phyloP scores from a whole-genome alignment of 2,888 invertebrate species.

The Acronicta aceris region DNA sequence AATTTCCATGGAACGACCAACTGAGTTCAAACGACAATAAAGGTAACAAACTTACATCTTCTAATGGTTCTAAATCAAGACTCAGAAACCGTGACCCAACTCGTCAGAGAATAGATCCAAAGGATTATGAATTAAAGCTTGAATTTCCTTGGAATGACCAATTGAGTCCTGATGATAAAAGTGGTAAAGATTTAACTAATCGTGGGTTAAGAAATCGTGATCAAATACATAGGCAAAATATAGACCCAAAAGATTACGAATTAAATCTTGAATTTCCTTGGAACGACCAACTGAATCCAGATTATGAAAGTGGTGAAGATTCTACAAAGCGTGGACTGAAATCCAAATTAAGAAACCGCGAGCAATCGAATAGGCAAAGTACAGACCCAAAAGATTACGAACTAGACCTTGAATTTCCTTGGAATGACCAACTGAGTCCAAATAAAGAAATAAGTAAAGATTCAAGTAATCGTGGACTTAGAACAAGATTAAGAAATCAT shows the following conservation, averaged over 20 bases:
- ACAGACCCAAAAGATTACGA: not conserved
- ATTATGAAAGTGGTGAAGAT: not conserved
- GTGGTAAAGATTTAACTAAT: not conserved
- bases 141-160: conserved; percentile 2
- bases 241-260: not conserved
- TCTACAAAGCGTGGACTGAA: not conserved
- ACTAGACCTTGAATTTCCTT: conserved; percentile 15
- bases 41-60: not conserved
- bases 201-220: not conserved
- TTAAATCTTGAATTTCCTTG: conserved; percentile 21
- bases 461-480: not conserved
- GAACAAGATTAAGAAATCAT: not conserved
- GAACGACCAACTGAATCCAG: not conserved
- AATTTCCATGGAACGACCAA: conserved; percentile 21
- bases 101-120: not conserved
- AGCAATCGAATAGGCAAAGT: not conserved
- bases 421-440: conserved; percentile 10
- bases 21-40: not conserved
- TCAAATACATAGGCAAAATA: not conserved
- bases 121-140: conserved; percentile 1
- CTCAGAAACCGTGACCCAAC: not conserved
- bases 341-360: not conserved
- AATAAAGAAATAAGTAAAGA: not conserved
- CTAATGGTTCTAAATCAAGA: not conserved
- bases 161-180: not conserved